Percentiles rank a stretch among this genome's conserved stretches.
Evolutionary conservation across 64 coral and sea anemone species (phyloP).

Genomic region (Porites lutea): DNA sequence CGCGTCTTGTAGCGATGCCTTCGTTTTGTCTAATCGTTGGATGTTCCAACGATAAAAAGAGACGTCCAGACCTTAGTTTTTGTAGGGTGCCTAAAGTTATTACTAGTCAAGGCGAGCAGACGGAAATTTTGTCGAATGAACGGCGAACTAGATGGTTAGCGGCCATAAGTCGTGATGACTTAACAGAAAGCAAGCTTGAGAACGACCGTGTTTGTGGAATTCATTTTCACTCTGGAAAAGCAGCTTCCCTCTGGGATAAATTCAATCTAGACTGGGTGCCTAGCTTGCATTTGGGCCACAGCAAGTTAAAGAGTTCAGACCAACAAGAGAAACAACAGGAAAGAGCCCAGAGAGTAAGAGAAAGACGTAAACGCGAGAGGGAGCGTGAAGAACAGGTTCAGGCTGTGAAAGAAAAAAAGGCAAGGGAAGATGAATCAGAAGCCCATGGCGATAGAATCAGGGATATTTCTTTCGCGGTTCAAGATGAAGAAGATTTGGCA

Average conservation of each 20-base stretch:
- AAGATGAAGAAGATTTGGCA: not conserved
- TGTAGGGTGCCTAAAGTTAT: conserved; percentile 63
- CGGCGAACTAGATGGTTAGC: conserved; percentile 44
- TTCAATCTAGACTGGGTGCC: conserved; percentile 56
- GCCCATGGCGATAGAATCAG: not conserved
- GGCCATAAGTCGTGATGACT: conserved; percentile 55
- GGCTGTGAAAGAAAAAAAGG: not conserved
- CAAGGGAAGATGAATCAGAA: not conserved
- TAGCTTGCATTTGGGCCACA: conserved; percentile 51
- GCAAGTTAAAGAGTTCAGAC: conserved; percentile 32
- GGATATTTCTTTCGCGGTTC: not conserved
- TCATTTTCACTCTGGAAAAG: conserved; percentile 75
- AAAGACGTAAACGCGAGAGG: conserved; percentile 49
- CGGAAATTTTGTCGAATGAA: conserved; percentile 62
- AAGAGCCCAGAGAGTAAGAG: conserved; percentile 37
- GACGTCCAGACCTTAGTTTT: conserved; percentile 47
- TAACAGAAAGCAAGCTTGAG: conserved; percentile 54
- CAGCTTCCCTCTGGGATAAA: conserved; percentile 58
- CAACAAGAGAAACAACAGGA: conserved; percentile 19
- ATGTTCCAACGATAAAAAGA: conserved; percentile 61
- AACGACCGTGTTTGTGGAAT: conserved; percentile 48
- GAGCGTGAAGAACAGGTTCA: not conserved
- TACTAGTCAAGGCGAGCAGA: conserved; percentile 60
- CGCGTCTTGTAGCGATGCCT: conserved; percentile 17
- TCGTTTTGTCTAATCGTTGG: conserved; percentile 63